phyloP scores from a whole-genome alignment of 2,797 vertebrate genomes.

The Knipowitschia caucasica region DNA sequence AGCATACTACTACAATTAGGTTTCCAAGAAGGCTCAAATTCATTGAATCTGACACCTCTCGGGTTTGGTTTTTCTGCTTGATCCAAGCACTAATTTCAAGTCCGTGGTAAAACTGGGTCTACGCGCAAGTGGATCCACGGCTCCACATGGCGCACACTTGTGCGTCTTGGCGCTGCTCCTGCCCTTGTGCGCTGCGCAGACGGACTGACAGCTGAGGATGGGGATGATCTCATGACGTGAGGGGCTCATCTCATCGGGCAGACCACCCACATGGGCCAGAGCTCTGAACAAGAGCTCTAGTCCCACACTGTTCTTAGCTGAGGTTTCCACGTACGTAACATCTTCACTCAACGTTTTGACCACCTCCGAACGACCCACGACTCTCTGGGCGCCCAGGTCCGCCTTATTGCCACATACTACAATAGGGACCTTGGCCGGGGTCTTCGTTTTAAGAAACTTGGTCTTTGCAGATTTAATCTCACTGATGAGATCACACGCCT shows the following conservation, averaged over 20 bases:
- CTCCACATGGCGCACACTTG: constrained; percentile 59
- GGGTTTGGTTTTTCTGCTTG: constrained; percentile 69
- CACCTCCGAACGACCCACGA: constrained; percentile 44
- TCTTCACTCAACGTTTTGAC: constrained; percentile 49
- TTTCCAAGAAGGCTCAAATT: constrained; percentile 63
- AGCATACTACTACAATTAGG: constrained; percentile 73
- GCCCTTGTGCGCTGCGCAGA: constrained; percentile 48
- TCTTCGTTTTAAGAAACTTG: constrained; percentile 63
- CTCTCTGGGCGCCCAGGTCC: constrained; percentile 55
- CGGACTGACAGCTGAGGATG: constrained; percentile 63
- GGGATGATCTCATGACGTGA: constrained; percentile 65
- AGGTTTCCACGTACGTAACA: constrained; percentile 63
- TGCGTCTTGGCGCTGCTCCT: constrained; percentile 38
- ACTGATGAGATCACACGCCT: constrained; percentile 55
- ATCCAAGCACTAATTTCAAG: constrained; percentile 70
- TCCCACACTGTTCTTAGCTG: constrained; percentile 66
- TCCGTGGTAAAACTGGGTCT: constrained; percentile 77
- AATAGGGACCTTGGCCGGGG: constrained; percentile 34
- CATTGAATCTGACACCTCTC: constrained; percentile 80
- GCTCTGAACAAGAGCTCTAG: constrained; percentile 64
- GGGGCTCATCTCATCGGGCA: constrained; percentile 69
- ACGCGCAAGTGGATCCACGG: constrained; percentile 66
- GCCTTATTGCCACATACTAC: constrained; percentile 75
- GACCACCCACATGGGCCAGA: constrained; percentile 61
- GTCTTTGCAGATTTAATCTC: constrained; percentile 69